Evolutionary conservation across 2,113 vertebrate species (phyloP).

Genomic region (Burhinus bistriatus): DNA sequence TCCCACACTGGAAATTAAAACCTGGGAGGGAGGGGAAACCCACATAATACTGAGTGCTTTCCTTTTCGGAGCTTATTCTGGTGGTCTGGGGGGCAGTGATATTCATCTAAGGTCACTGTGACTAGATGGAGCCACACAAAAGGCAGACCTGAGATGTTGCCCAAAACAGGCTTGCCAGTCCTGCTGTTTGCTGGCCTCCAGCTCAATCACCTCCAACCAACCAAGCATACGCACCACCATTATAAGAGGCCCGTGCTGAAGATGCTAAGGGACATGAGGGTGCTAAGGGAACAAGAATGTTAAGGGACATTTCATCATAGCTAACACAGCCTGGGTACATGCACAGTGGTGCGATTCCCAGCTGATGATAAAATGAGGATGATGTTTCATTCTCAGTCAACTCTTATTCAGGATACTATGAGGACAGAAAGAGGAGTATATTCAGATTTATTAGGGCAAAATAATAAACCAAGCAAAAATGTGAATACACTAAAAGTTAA

Average conservation of each 20-base stretch:
- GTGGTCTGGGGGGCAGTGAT: background rate
- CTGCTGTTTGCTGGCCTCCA: background rate
- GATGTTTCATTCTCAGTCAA: background rate
- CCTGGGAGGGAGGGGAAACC: background rate
- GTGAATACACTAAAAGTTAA: background rate
- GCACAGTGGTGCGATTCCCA: background rate
- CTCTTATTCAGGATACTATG: background rate
- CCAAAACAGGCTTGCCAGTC: background rate
- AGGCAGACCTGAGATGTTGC: background rate
- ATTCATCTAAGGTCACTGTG: background rate
- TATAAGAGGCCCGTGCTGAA: rapidly evolving
- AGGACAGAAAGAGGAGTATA: background rate
- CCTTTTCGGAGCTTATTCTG: background rate
- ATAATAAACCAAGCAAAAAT: background rate
- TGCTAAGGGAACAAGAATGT: background rate
- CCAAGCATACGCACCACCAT: rapidly evolving
- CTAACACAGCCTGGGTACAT: background rate
- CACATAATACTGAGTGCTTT: rapidly evolving
- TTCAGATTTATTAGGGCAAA: background rate
- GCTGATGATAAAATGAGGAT: background rate
- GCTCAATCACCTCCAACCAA: background rate
- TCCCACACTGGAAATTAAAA: background rate
- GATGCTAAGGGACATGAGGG: background rate
- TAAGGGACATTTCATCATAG: background rate
- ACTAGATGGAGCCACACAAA: background rate